Evolutionary conservation across 2,113 vertebrate species (phyloP), one percentile per base, ranked within the genome.

Genomic region (Plecturocebus donacophilus): DNA sequence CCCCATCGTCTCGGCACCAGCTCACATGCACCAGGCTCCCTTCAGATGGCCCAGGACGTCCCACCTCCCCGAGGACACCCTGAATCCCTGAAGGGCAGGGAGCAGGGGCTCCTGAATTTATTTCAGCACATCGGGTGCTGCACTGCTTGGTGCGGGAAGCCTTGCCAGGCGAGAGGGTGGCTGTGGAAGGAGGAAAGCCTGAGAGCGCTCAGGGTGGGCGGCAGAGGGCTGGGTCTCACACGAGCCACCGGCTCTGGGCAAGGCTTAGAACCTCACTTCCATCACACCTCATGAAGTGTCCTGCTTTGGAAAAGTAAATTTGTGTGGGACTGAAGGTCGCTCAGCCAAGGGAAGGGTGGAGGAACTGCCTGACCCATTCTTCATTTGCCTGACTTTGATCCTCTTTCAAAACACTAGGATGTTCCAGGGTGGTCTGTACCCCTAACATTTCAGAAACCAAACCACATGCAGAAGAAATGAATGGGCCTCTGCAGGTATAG

Each of bases 21-120:
- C 32, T 68, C 71, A 1, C 58, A 47, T 5, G 25, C 3, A 27
- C 30, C 38, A 30, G n/a, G 19, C 4, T 8, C 84, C 3, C 1
- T 7, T 38, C 0, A 1, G 56, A 1, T 8, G 79, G 32, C 52
- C 14, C 12, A 2, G 10, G 40, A 6, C 25, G 14, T 27, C 38
- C 38, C 16, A 1, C 21, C 1, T 0, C 8, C 42, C 80, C 42
- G 23, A 32, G 27, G 45, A 38, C 12, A 7, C 3, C 66, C 73
- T 2, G 35, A 49, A 5, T 3, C 35, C 27, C 64, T 0, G 0
- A 20, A 0, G 1, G 35, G 35, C 7, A 23, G 35, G 21, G 7
- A 6, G 1, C 14, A 32, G 0, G 45, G 19, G 5, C 25, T 11
- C 4, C 40, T 2, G 7, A 12, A 7, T 21, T 25, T n/a, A 17